Evolutionary conservation across 2,888 invertebrate species (phyloP), one percentile per base, ranked within the genome.

Genomic region (Crioceris asparagi): DNA sequence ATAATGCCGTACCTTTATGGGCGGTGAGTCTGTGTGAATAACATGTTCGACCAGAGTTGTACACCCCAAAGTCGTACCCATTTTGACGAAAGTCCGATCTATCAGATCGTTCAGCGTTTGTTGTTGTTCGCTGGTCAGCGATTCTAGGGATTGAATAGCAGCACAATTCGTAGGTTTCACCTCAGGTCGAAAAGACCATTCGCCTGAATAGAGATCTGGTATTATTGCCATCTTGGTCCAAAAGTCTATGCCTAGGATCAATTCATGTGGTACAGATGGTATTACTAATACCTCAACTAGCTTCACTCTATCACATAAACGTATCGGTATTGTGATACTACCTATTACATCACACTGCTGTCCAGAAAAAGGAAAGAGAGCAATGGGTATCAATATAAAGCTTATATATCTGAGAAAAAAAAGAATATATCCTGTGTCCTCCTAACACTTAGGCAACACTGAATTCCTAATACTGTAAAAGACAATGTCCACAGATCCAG

Each of bases 1-100:
- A 16, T 41, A 39, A 29, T 46, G 39, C 10, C 44, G 17, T 18
- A 44, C 43, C 23, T 50, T 47, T 15, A 47, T 49, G 2, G 46
- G 46, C 12, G 17, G 11, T 2, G 43, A 29, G 10, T 27, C 29
- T 7, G 40, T 43, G 5, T 32, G 29, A 7, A 44, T 43, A 6
- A 29, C 32, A 11, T 40, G 36, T 23, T 45, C 39, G 2, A 46
- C 43, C 4, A 47, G 26, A 16, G 27, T 16, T 10, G 45, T 46
- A 35, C 41, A 34, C 3, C 45, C 44, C 7, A 40, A 15, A 4
- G 7, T 27, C 12, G 31, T 17, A 15, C 34, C 31, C 39, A 37
- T 35, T 17, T 2, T 23, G 2, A 8, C 12, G 17, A 42, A 36
- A 12, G 50, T 44, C 3, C 41, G 46, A 18, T 42, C 32, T 3